A percentile compares a stretch with the other conserved stretches of the same genome.
Conservation (phyloP, 2,797 vertebrate species). For the Falco peregrinus region DNA sequence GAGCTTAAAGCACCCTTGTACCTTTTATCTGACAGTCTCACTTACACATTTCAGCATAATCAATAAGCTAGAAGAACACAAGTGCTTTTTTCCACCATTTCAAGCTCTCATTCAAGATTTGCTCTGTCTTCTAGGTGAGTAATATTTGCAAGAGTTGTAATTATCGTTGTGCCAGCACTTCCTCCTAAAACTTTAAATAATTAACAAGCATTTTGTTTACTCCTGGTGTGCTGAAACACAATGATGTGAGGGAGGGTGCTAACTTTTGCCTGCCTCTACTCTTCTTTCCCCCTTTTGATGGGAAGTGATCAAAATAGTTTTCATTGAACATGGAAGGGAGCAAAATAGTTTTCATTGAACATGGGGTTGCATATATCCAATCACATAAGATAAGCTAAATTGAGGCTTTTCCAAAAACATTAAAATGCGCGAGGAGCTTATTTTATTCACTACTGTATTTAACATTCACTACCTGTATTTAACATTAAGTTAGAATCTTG, state of each 20-base stretch:
- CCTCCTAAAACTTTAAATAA: not conserved
- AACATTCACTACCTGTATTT: not conserved
- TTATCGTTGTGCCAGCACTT: not conserved
- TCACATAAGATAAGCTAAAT: not conserved
- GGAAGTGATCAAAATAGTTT: not conserved
- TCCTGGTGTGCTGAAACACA: not conserved
- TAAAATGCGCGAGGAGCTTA: not conserved
- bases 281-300: not conserved
- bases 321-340: not conserved
- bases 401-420: not conserved
- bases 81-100: constrained; percentile 90
- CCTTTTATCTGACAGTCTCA: not conserved
- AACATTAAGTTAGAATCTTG: not conserved
- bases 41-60: constrained; percentile 80
- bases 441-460: not conserved
- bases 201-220: not conserved
- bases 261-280: not conserved
- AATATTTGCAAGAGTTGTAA: not conserved
- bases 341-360: not conserved
- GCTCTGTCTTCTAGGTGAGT: constrained; percentile 83
- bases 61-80: constrained; percentile 86
- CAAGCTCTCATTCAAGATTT: constrained; percentile 82
- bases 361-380: not conserved
- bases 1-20: not conserved
- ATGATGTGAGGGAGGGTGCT: not conserved